Evolutionary conservation across 1,140 invertebrate genomes (phyloP).

Genomic region (Drosophila suzukii): DNA sequence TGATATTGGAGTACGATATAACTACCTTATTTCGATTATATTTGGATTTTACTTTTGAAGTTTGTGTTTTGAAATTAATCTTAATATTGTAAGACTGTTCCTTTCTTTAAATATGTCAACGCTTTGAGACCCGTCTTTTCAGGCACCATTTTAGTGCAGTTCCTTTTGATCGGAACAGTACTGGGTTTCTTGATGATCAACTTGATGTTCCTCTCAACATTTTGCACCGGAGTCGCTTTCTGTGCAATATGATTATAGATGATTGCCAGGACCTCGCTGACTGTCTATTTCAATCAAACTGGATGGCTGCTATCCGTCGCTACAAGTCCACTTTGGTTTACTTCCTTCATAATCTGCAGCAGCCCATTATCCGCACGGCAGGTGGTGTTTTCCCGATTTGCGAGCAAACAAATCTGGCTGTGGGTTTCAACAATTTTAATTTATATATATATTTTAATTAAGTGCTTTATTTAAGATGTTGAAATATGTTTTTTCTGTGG

Average conservation of each 20-base stretch:
- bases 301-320: conserved; percentile 32
- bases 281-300: conserved; percentile 61
- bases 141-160: conserved; percentile 38
- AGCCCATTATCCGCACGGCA: conserved; percentile 49
- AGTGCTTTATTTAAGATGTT: conserved; percentile 32
- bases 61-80: no score
- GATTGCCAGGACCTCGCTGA: conserved; percentile 51
- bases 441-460: not conserved
- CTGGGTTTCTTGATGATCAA: conserved; percentile 35
- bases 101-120: conserved; percentile 40
- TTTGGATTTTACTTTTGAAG: no score
- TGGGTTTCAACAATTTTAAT: conserved; percentile 2
- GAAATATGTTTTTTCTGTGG: conserved; percentile 59
- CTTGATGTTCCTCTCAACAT: conserved; percentile 37
- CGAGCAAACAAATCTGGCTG: conserved; percentile 53
- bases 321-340: conserved; percentile 42
- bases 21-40: no score
- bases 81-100: no score
- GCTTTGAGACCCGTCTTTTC: conserved; percentile 40
- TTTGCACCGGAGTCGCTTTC: conserved; percentile 42
- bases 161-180: conserved; percentile 37
- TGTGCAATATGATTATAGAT: conserved; percentile 46
- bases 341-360: conserved; percentile 61
- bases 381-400: conserved; percentile 59
- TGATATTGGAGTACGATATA: conserved; percentile 53